Percentiles rank a stretch among this genome's conserved stretches.
Evolutionary conservation across 2,797 vertebrate species (phyloP).

Genomic region (Oreonectes daqikongensis): DNA sequence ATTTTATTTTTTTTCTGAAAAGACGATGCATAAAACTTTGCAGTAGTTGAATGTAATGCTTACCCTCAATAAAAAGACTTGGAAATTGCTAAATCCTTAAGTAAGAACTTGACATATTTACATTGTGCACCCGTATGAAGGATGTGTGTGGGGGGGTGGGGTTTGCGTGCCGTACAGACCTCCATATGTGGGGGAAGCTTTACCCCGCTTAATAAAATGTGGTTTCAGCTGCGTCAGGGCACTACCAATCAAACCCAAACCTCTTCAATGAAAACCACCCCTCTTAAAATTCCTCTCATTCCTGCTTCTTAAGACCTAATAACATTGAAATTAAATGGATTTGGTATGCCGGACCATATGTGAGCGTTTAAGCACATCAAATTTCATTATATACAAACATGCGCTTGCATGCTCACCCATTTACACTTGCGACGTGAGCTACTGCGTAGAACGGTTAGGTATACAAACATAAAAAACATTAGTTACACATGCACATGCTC

Average conservation of each 20-base stretch:
- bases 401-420: slow-evolving; percentile 10
- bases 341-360: slow-evolving; percentile 53
- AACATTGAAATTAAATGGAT: slow-evolving; percentile 59
- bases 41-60: not conserved
- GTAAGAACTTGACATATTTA: slow-evolving; percentile 36
- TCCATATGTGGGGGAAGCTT: slow-evolving; percentile 41
- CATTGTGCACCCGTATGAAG: slow-evolving; percentile 14
- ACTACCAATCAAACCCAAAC: slow-evolving; percentile 53
- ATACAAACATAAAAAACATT: slow-evolving; percentile 6
- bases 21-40: not conserved
- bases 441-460: slow-evolving; percentile 16
- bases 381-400: slow-evolving; percentile 23
- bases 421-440: slow-evolving; percentile 16
- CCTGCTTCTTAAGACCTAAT: slow-evolving; percentile 62
- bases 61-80: not conserved
- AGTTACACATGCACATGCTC: slow-evolving; percentile 43
- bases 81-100: not conserved
- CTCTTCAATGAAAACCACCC: slow-evolving; percentile 54
- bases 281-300: slow-evolving; percentile 62
- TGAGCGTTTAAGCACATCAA: slow-evolving; percentile 53
- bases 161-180: slow-evolving; percentile 31
- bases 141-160: slow-evolving; percentile 23
- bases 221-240: slow-evolving; percentile 58
- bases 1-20: not conserved
- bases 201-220: slow-evolving; percentile 52